Percentiles rank a stretch among this genome's conserved stretches.
phyloP scores from a whole-genome alignment of 2,797 vertebrate genomes.

The Gila robusta region DNA sequence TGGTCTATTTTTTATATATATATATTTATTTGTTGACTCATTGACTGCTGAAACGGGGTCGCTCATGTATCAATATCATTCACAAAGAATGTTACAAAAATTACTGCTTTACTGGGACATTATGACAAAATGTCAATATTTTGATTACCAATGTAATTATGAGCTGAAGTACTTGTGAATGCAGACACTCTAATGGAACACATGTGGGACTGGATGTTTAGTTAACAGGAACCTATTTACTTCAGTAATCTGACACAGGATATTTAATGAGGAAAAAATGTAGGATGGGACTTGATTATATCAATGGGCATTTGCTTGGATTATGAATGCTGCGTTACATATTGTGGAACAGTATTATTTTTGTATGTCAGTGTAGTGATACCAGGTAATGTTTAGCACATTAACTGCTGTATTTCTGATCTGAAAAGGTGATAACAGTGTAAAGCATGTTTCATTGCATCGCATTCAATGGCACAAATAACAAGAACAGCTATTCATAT shows the following conservation, averaged over 20 bases:
- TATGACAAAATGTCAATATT: conserved; percentile 34
- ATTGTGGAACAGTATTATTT: neutral
- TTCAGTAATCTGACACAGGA: neutral
- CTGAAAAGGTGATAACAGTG: neutral
- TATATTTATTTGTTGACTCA: conserved; percentile 22
- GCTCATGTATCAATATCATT: conserved; percentile 1
- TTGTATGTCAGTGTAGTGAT: neutral
- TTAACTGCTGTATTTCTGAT: neutral
- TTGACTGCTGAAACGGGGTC: neutral
- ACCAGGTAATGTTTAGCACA: neutral
- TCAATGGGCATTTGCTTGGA: neutral
- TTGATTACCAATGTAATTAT: conserved; percentile 17
- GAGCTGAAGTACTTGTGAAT: neutral
- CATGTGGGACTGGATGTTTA: neutral
- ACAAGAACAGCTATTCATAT: neutral
- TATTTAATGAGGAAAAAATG: neutral
- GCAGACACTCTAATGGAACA: neutral
- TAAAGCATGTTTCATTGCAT: neutral
- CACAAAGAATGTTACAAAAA: neutral
- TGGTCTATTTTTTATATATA: neutral
- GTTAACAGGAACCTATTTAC: neutral
- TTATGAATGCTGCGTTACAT: neutral
- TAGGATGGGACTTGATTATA: neutral
- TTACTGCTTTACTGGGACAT: conserved; percentile 8
- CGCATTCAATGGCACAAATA: neutral